Evolutionary conservation across 2,797 vertebrate species (phyloP).

Genomic region (Spea hammondii): DNA sequence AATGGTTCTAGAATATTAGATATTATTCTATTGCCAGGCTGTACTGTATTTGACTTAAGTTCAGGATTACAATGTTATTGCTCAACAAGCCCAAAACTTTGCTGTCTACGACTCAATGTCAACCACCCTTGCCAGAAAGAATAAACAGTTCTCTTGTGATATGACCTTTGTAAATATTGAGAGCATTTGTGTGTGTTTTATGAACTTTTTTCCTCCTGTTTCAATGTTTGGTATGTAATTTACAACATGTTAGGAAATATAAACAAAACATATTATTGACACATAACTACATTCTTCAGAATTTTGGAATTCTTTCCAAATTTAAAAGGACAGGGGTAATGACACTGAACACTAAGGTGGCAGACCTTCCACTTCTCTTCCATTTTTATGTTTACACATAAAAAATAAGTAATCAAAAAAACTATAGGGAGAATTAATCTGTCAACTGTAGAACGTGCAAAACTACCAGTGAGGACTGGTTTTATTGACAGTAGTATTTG

Average conservation of each 20-base stretch:
- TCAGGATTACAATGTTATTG: neutral
- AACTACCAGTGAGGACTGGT: neutral
- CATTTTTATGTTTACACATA: slow-evolving; percentile 13
- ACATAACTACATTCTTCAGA: slow-evolving; percentile 29
- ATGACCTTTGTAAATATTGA: slow-evolving; percentile 29
- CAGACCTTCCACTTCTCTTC: neutral
- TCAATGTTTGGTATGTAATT: slow-evolving; percentile 26
- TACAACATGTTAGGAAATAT: slow-evolving; percentile 39
- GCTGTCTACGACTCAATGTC: slow-evolving; percentile 20
- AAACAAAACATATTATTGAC: slow-evolving; percentile 26
- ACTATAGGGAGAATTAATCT: neutral
- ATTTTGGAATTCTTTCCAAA: slow-evolving; percentile 40
- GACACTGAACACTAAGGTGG: neutral
- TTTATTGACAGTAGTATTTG: slow-evolving; percentile 1
- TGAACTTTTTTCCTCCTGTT: slow-evolving; percentile 23
- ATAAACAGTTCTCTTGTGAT: slow-evolving; percentile 21
- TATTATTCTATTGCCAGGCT: no score
- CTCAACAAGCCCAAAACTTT: neutral
- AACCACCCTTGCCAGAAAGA: slow-evolving; percentile 19
- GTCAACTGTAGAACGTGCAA: neutral
- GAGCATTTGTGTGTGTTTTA: slow-evolving; percentile 23
- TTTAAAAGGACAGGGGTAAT: neutral
- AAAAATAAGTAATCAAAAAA: neutral
- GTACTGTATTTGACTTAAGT: neutral
- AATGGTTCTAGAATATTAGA: no score